Percentiles rank a stretch among this genome's conserved stretches.
Conservation (phyloP, 2,113 vertebrate species). For the Pseudopodoces humilis region DNA sequence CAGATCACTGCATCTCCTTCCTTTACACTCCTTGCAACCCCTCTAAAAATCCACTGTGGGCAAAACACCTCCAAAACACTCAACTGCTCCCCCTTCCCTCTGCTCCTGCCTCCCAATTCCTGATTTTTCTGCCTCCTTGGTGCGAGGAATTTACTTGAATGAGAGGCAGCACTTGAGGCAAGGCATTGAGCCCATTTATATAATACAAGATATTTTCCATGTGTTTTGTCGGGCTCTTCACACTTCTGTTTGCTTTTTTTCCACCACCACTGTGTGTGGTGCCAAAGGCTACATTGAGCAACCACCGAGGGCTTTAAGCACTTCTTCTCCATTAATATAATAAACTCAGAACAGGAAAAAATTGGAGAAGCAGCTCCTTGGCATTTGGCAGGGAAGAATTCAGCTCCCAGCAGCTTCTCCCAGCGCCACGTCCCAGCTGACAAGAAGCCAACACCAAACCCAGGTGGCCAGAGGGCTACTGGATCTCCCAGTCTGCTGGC, state of each 20-base stretch:
- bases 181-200: conserved; percentile 33
- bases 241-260: conserved; percentile 62
- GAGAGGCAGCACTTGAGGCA: conserved; percentile 3
- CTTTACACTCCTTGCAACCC: not conserved
- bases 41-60: not conserved
- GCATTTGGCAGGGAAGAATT: not conserved
- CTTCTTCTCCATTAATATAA: conserved; percentile 22
- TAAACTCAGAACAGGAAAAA: conserved; percentile 5
- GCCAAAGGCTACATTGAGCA: conserved; percentile 56
- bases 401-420: not conserved
- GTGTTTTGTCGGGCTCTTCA: conserved; percentile 45
- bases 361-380: not conserved
- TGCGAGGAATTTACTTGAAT: not conserved
- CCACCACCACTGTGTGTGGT: not conserved
- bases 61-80: not conserved
- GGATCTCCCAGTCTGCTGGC: not conserved
- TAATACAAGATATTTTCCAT: conserved; percentile 54
- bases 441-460: not conserved
- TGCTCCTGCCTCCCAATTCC: not conserved
- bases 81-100: not conserved
- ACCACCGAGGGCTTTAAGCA: conserved; percentile 40
- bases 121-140: not conserved
- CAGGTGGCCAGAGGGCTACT: not conserved
- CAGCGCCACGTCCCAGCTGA: not conserved
- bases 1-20: not conserved